Percentiles rank a stretch among this genome's conserved stretches.
Evolutionary conservation across 37 sponge, comb jelly and placozoan species (phyloP).

Genomic region (Axinella damicornis): DNA sequence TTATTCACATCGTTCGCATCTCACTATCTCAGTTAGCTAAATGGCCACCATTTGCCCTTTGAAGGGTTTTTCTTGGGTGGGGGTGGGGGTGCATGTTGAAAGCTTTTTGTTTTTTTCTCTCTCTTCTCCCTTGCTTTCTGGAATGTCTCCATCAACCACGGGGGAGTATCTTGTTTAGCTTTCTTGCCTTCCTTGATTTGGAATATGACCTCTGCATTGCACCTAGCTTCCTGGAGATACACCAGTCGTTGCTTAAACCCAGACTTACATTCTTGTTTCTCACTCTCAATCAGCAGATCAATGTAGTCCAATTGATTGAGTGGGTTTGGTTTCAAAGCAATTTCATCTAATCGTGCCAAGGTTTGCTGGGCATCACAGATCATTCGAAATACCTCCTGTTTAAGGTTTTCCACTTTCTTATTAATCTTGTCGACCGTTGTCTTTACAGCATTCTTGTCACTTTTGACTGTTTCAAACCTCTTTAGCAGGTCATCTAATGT

Average conservation of each 20-base stretch:
- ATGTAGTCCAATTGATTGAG: slow-evolving; percentile 69
- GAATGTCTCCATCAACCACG: too few species aligned
- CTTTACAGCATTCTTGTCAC: too few species aligned
- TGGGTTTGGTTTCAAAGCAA: slow-evolving; percentile 79
- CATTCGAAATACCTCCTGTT: slow-evolving; percentile 18
- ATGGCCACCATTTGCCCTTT: too few species aligned
- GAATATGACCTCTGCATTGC: slow-evolving; percentile 32
- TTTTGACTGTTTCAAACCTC: slow-evolving; percentile 13
- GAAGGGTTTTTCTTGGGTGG: too few species aligned
- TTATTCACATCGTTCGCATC: too few species aligned
- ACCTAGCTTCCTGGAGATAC: slow-evolving; percentile 22
- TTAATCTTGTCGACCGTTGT: too few species aligned
- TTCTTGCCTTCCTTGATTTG: neutral
- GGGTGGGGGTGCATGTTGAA: too few species aligned
- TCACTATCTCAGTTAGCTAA: too few species aligned
- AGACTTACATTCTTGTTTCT: slow-evolving; percentile 42
- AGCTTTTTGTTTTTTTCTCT: too few species aligned
- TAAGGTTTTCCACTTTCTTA: slow-evolving; percentile 25
- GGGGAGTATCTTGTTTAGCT: too few species aligned
- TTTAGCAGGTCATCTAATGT: slow-evolving; percentile 63
- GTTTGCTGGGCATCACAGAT: slow-evolving; percentile 36
- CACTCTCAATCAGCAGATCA: slow-evolving; percentile 70
- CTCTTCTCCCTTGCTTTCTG: too few species aligned
- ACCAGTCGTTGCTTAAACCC: slow-evolving; percentile 45
- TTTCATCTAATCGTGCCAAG: slow-evolving; percentile 55